Conservation (phyloP, 1,140 invertebrate genomes). For the Hypothenemus hampei region DNA sequence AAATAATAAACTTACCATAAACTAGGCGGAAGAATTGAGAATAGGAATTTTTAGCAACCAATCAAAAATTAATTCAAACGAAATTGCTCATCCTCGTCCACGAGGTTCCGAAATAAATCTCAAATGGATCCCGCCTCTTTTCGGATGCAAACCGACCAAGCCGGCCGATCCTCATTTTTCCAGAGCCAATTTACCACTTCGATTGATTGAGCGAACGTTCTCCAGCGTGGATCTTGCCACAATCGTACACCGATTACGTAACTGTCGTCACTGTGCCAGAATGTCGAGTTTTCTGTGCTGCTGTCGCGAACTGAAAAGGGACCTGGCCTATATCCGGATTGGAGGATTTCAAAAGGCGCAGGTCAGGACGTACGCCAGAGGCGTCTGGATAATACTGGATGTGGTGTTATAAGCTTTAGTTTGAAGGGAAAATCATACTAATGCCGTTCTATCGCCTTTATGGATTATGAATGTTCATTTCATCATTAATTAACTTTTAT, state of each 20-base stretch:
- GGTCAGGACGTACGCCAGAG: constrained; percentile 13
- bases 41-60: no score
- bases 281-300: constrained; percentile 10
- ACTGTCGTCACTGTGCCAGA: constrained; percentile 4
- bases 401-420: neutral
- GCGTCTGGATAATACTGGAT: constrained; percentile 19
- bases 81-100: neutral
- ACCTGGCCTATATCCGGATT: constrained; percentile 18
- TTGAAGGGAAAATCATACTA: no score
- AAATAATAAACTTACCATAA: constrained; percentile 19
- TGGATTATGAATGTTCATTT: no score
- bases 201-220: constrained; percentile 17
- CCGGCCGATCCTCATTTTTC: constrained; percentile 20
- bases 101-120: constrained; percentile 1
- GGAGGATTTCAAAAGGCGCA: constrained; percentile 5
- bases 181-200: constrained; percentile 4
- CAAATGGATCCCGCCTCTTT: constrained; percentile 6
- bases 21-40: no score
- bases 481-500: no score
- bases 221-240: neutral
- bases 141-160: constrained; percentile 3
- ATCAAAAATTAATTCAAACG: constrained; percentile 17
- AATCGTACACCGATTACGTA: constrained; percentile 11
- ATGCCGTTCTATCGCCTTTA: no score
- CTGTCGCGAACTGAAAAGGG: constrained; percentile 2